A percentile compares a stretch with the other conserved stretches of the same genome.
These are phyloP conservation scores for Apodemia mormo DNA, from an alignment of 2,888 invertebrate genomes.

Conservation along the genomic window DNA sequence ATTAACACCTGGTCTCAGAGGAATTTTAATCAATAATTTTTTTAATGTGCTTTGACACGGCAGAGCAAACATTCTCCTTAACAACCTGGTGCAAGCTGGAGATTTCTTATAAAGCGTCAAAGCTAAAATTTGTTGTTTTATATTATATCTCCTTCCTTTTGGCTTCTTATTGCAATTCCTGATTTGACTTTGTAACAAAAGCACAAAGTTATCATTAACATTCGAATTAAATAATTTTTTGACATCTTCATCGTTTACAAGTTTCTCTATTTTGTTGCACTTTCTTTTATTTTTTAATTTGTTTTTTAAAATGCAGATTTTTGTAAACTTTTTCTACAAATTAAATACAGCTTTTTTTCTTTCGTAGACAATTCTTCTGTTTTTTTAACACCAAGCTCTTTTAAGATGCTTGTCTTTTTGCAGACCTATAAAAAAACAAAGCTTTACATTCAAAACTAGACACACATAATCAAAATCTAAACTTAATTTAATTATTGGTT, in stretches of 20 bases:
- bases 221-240: conserved; percentile 10
- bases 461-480: too few species aligned
- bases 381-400: too few species aligned
- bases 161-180: background rate
- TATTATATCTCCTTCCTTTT: background rate
- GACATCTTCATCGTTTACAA: background rate
- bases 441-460: too few species aligned
- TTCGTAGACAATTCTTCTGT: too few species aligned
- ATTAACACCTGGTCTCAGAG: background rate
- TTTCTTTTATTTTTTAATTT: too few species aligned
- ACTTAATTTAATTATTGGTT: too few species aligned
- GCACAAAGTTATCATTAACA: background rate
- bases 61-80: background rate
- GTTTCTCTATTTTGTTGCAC: too few species aligned
- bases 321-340: too few species aligned
- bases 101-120: background rate
- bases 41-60: background rate
- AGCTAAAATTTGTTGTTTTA: background rate
- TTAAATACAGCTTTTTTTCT: too few species aligned
- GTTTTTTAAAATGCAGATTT: too few species aligned
- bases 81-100: background rate
- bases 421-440: too few species aligned
- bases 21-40: background rate
- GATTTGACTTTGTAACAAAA: background rate
- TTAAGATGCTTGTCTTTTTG: too few species aligned